These are phyloP conservation scores for Mamestra brassicae DNA, from an alignment of 2,888 invertebrate genomes.

Conservation along the genomic window DNA sequence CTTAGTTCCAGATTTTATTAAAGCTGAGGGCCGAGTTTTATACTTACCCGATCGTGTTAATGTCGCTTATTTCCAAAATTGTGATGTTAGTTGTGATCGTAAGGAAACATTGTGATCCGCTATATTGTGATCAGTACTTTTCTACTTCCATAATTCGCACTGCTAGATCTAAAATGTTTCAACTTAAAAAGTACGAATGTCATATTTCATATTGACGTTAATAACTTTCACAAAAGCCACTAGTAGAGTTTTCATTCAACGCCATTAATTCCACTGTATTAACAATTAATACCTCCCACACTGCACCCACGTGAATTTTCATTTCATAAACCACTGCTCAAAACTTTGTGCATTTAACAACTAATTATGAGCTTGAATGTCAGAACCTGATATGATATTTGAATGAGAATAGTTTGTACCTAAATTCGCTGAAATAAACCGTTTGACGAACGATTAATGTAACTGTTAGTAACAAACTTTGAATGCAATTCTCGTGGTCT, in stretches of 20 bases:
- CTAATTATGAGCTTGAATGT: neutral
- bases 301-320: neutral
- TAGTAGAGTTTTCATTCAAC: neutral
- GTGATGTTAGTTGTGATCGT: too few species aligned
- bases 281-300: neutral
- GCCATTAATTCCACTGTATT: neutral
- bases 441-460: neutral
- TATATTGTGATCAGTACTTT: too few species aligned
- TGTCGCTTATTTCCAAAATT: too few species aligned
- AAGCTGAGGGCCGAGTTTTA: too few species aligned
- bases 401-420: neutral
- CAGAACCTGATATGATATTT: neutral
- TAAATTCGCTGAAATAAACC: neutral
- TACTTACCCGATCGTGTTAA: too few species aligned
- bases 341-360: neutral
- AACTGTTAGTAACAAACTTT: neutral
- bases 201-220: too few species aligned
- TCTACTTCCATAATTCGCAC: too few species aligned
- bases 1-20: too few species aligned
- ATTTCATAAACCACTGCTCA: neutral
- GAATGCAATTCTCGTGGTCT: neutral
- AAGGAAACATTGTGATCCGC: too few species aligned
- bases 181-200: too few species aligned
- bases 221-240: neutral
- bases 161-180: too few species aligned